Evolutionary conservation across 2,113 vertebrate species (phyloP), one percentile per base, ranked within the genome.

Genomic region (Lepisosteus oculatus): DNA sequence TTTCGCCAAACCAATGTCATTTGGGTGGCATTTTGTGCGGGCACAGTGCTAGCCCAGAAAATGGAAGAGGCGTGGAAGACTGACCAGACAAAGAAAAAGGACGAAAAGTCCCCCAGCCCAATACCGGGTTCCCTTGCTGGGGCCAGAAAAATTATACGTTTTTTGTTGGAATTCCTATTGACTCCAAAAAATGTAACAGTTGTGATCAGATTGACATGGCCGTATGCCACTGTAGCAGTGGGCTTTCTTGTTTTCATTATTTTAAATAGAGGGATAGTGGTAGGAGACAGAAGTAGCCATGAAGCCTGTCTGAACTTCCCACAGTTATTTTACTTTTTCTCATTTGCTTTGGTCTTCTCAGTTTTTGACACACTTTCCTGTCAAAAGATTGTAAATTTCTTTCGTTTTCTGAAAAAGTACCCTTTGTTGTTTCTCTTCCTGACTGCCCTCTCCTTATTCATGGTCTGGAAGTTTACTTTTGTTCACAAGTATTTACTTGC

Each of bases 1-100:
- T 98, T 99, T 82, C 96, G 97, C 57, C 97, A 99, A 76, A 98
- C 95, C 0, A 99, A 99, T 78, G 90, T 99, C 76, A 84, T 98
- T 65, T 99, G 97, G 97, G 91, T 94, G 55, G 87, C 88, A 6
- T 99, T 99, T 88, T 97, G 96, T 8, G 96, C 94, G 0, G 95
- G 93, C 73, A 93, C 87, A 0, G 11, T 96, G 70, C 68, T 95
- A 70, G 93, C 94, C 0, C 86, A 92, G 75, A 94, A 92, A 72
- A 76, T 98, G 78, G 93, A 93, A 0, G 95, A 99, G 68, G 88
- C 87, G 9, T 98, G 97, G 96, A 92, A 83, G 75, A 85, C 70
- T 3, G 93, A 95, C 17, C 79, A 93, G 7, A 74, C 86, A 0
- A 99, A 98, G 77, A 98, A 95, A 85, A 93, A 85, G 71, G 96